Percentiles rank a stretch among this genome's conserved stretches.
These are phyloP conservation scores for Styela clava DNA, from an alignment of 23 tunicate genomes.

Conservation along the genomic window DNA sequence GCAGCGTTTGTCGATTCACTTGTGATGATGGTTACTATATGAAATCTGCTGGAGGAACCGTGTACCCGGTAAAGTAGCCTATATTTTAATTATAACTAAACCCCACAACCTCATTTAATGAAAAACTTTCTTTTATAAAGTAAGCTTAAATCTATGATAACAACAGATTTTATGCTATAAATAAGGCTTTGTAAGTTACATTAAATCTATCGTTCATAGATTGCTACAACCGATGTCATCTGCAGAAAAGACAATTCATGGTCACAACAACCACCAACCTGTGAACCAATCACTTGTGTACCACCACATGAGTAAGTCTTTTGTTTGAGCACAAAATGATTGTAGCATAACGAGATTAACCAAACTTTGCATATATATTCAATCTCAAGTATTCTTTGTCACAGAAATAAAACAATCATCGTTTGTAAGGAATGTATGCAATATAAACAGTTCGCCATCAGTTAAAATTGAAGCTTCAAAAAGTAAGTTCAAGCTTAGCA, in stretches of 20 bases:
- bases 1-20: conserved; percentile 35
- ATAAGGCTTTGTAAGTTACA: no score
- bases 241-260: conserved; percentile 19
- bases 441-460: no score
- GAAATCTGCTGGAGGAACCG: conserved; percentile 25
- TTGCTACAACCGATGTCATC: conserved; percentile 12
- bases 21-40: conserved; percentile 33
- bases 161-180: no score
- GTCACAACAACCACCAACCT: conserved; percentile 33
- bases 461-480: no score
- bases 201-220: no score
- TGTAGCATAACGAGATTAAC: background rate
- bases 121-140: background rate
- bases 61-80: conserved; percentile 6
- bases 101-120: background rate
- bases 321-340: background rate
- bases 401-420: no score
- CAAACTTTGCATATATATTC: no score
- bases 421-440: no score
- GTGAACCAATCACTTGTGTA: conserved; percentile 30
- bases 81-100: background rate
- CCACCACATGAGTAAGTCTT: conserved; percentile 26
- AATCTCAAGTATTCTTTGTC: no score
- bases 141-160: no score
- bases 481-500: no score